Conservation (phyloP, 1,140 invertebrate genomes). For the Copidosoma floridanum region DNA sequence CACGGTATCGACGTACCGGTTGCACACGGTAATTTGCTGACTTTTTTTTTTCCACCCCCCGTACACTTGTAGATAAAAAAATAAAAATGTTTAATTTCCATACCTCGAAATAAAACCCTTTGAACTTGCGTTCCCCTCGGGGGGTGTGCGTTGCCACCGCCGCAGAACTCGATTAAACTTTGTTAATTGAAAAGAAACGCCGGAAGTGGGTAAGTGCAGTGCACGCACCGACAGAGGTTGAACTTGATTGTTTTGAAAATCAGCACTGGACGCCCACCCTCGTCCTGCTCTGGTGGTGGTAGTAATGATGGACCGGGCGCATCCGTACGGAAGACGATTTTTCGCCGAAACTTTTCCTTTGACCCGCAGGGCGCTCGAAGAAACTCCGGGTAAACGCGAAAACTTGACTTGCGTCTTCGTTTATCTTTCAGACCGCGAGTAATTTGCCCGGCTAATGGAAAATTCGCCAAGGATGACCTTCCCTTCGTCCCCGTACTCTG, state of each 20-base stretch:
- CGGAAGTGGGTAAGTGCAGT: too few species aligned
- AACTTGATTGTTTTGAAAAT: constrained; percentile 1
- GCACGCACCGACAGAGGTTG: too few species aligned
- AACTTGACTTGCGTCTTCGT: constrained; percentile 7
- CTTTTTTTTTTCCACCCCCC: too few species aligned
- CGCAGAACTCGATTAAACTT: constrained; percentile 2
- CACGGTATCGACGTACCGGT: too few species aligned
- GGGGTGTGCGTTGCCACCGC: too few species aligned
- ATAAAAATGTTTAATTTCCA: too few species aligned
- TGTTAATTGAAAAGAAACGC: constrained; percentile 9
- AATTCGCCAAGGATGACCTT: background rate
- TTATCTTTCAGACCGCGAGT: background rate
- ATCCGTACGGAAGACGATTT: background rate
- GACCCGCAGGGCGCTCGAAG: background rate
- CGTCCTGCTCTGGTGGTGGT: background rate
- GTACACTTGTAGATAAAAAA: too few species aligned
- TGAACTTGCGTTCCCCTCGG: too few species aligned
- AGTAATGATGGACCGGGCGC: background rate
- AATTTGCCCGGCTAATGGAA: background rate
- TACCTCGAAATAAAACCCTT: too few species aligned
- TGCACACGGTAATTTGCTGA: too few species aligned
- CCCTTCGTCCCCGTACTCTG: too few species aligned
- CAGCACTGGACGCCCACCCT: background rate
- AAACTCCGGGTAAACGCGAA: background rate
- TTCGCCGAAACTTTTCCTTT: background rate